Percentiles rank a stretch among this genome's conserved stretches.
phyloP scores from a whole-genome alignment of 2,888 invertebrate species.

The Xestia xanthographa region DNA sequence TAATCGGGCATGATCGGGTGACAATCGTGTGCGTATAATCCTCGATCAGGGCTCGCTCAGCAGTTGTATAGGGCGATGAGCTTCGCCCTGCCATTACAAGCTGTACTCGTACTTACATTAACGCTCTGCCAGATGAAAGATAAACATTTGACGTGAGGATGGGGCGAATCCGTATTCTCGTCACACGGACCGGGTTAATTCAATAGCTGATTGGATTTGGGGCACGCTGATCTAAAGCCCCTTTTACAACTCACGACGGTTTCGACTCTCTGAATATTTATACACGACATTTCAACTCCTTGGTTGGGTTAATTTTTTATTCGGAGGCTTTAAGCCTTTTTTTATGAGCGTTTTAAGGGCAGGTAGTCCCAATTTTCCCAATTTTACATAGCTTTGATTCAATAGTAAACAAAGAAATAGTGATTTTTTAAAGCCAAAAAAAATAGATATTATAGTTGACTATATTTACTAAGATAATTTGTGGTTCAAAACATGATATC shows the following conservation, averaged over 20 bases:
- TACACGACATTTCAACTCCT: slow-evolving; percentile 48
- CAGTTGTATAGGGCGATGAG: slow-evolving; percentile 75
- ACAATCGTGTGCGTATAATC: slow-evolving; percentile 66
- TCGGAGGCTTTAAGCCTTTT: slow-evolving; percentile 31
- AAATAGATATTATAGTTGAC: too few species aligned
- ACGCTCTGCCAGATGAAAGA: slow-evolving; percentile 88
- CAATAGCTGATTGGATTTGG: slow-evolving; percentile 91
- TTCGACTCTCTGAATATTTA: slow-evolving; percentile 58
- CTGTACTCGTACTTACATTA: slow-evolving; percentile 85
- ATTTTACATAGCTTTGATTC: too few species aligned
- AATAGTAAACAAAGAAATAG: too few species aligned
- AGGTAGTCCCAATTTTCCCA: too few species aligned
- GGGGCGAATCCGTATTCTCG: slow-evolving; percentile 89
- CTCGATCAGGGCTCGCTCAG: slow-evolving; percentile 76
- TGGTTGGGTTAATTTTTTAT: slow-evolving; percentile 43
- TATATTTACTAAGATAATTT: too few species aligned
- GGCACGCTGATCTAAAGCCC: slow-evolving; percentile 84
- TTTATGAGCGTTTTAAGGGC: slow-evolving; percentile 44
- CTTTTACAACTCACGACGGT: slow-evolving; percentile 79
- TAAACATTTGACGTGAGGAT: slow-evolving; percentile 90
- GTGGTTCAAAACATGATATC: too few species aligned
- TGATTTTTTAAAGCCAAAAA: too few species aligned
- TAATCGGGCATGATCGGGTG: slow-evolving; percentile 64
- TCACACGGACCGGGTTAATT: slow-evolving; percentile 90
- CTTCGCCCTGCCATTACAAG: slow-evolving; percentile 79